Percentiles rank a stretch among this genome's conserved stretches.
Evolutionary conservation across 2,888 invertebrate genomes (phyloP).

Genomic region (Miltochrista miniata): DNA sequence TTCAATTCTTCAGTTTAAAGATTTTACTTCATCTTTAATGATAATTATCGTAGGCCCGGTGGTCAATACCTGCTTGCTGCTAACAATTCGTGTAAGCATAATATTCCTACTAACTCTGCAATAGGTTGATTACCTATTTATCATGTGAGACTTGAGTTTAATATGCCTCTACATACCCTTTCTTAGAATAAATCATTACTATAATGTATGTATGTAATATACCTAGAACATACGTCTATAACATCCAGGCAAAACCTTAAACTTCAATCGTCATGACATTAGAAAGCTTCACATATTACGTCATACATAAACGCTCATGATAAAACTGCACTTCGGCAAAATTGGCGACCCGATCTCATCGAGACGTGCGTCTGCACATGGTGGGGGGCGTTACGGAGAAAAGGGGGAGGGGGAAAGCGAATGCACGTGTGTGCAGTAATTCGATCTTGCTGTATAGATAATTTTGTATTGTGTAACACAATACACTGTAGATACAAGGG

Average conservation of each 20-base stretch:
- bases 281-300: slow-evolving; percentile 18
- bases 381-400: slow-evolving; percentile 19
- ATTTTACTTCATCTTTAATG: no score
- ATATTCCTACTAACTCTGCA: no score
- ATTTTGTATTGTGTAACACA: slow-evolving; percentile 56
- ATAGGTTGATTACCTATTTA: no score
- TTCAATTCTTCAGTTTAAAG: no score
- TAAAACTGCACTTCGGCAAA: slow-evolving; percentile 40
- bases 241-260: slow-evolving; percentile 31
- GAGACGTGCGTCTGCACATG: slow-evolving; percentile 31
- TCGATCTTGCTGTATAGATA: slow-evolving; percentile 56
- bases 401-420: slow-evolving; percentile 14
- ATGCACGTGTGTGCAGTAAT: slow-evolving; percentile 66
- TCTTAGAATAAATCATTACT: no score
- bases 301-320: slow-evolving; percentile 33
- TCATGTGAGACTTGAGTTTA: no score
- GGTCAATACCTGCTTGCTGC: no score
- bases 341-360: slow-evolving; percentile 33
- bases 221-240: background rate
- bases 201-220: no score
- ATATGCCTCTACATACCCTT: no score
- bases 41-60: no score
- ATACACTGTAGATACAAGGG: slow-evolving; percentile 31
- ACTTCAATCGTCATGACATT: slow-evolving; percentile 42
- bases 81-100: no score